Evolutionary conservation across 2,797 vertebrate species (phyloP), one percentile per base, ranked within the genome.

Genomic region (Taeniopygia guttata): DNA sequence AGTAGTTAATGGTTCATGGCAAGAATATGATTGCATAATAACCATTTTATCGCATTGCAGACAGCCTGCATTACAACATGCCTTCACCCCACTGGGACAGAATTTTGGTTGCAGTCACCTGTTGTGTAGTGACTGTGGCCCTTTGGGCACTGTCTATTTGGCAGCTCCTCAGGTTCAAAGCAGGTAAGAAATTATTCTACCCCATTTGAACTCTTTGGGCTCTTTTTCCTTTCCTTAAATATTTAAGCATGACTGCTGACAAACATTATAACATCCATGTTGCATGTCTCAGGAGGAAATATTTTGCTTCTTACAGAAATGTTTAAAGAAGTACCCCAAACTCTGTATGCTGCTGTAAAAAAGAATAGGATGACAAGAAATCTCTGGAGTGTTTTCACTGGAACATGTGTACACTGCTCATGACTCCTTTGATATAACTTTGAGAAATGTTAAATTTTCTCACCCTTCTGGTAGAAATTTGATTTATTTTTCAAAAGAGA

Each of bases 161-260:
- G 95, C 94, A 86, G 48, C 18, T 94, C 19, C 4, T 93, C 77
- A 88, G 54, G 64, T 92, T 94, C 85, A 87, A 93, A 49, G 72
- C 16, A 96, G 95, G 94, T 97, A 96, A 96, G 73, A 92, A 83
- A 91, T 10, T 52, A 62, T 70, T 68, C 18, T 63, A 22, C 17
- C 14, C 13, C 5, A 16, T 76, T 60, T 66, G 51, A 76, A 20
- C 8, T 63, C 26, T 62, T 34, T 25, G 26, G 3, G 10, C 45
- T 56, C 7, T 91, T 82, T 43, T 89, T 36, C 36, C 26, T 79
- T 89, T 46, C 22, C 25, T 60, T 38, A 66, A 70, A 70, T 54
- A 29, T 59, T 60, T 55, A 43, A 89, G 68, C 34, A 13, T 19
- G 7, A 70, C 42, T 63, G 46, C 36, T 89, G 52, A 27, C 48